These are phyloP conservation scores for Tetranychus urticae DNA, from an alignment of 1,140 invertebrate genomes.

Conservation along the genomic window DNA sequence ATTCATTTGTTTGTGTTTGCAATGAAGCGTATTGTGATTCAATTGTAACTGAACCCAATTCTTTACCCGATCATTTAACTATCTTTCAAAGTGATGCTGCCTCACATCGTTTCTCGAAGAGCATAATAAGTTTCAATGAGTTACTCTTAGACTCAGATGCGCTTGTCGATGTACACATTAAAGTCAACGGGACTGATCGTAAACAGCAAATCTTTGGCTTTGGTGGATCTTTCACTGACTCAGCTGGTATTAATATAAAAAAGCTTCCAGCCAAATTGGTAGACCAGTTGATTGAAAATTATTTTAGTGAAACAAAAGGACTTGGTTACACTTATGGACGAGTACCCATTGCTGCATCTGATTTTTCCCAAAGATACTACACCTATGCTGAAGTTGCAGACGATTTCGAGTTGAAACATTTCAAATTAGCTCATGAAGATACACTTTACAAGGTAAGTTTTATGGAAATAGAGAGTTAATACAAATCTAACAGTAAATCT, in stretches of 20 bases:
- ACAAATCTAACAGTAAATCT: conserved; percentile 29
- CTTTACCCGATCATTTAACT: background rate
- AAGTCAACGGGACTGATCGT: background rate
- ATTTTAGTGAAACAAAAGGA: conserved; percentile 18
- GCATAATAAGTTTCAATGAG: background rate
- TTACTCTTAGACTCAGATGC: background rate
- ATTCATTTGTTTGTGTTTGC: background rate
- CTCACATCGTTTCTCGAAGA: background rate
- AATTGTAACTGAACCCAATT: background rate
- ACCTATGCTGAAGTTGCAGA: conserved; percentile 34
- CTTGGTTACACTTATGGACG: conserved; percentile 21
- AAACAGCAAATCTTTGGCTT: conserved; percentile 31
- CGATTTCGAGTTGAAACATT: conserved; percentile 38
- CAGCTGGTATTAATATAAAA: conserved; percentile 47
- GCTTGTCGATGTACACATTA: background rate
- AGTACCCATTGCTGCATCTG: conserved; percentile 52
- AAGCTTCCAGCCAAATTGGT: conserved; percentile 29
- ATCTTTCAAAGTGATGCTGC: background rate
- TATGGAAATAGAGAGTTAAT: background rate
- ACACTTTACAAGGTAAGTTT: conserved; percentile 30
- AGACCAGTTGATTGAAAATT: conserved; percentile 19
- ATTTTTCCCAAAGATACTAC: conserved; percentile 45
- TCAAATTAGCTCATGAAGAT: conserved; percentile 39
- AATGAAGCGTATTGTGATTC: background rate
- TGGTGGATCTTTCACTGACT: conserved; percentile 66